Evolutionary conservation across 2,113 vertebrate genomes (phyloP), one percentile per base, ranked within the genome.

Genomic region (Notiomystis cincta): DNA sequence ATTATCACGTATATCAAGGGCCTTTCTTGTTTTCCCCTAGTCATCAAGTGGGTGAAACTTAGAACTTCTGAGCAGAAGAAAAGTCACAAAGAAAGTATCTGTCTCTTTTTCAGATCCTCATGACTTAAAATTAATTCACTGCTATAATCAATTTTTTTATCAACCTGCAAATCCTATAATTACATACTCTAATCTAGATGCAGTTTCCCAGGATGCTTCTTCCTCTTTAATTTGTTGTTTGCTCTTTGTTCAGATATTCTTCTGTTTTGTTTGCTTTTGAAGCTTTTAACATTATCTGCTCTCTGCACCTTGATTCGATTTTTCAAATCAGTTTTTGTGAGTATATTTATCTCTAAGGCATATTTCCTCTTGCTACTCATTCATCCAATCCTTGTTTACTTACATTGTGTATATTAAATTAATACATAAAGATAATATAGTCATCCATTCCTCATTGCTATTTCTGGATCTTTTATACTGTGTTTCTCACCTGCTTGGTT

Each of bases 161-260:
- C 80, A 91, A 81, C 33, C 80, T 92, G 40, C 22, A 95, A 93
- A 92, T 90, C 83, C 83, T 86, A 44, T 91, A 93, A 89, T 89
- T 95, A 78, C 37, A 81, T 65, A 47, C 67, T 51, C 19, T 84
- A 78, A 91, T 92, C 60, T 90, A 78, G 47, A 65, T 71, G 31
- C 40, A 23, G 13, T 82, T 95, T 94, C 87, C 86, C 67, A 67
- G 44, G 69, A 33, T 90, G 24, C 31, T 60, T 81, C 27, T 20
- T 70, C 42, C 35, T 67, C 60, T 87, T 62, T 75, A 78, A 75
- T 90, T 81, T 70, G 23, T 82, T 92, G 9, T 86, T 81, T 93
- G 27, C 47, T 78, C 25, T 88, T 54, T 86, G 45, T 65, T 82
- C 60, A 83, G 54, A 60, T 75, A 60, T 18, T 38, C 21, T 72